Evolutionary conservation across 1,140 invertebrate species (phyloP).

Genomic region (Drosophila pachea): DNA sequence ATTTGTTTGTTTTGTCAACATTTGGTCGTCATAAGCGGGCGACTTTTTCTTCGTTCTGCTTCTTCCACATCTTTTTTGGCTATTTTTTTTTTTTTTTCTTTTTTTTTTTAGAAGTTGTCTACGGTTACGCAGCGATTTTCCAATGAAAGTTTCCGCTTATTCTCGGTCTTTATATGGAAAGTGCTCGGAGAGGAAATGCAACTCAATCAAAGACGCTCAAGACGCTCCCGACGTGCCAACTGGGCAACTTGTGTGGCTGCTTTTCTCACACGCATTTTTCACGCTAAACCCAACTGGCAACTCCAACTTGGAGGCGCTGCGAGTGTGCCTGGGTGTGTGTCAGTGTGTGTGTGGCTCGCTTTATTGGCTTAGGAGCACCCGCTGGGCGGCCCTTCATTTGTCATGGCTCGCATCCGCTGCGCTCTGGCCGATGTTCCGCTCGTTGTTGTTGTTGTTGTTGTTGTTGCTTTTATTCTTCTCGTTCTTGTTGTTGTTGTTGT

Average conservation of each 20-base stretch:
- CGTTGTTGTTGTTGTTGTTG: slow-evolving; percentile 14
- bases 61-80: neutral
- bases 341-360: slow-evolving; percentile 34
- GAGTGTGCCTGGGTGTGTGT: slow-evolving; percentile 48
- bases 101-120: slow-evolving; percentile 60
- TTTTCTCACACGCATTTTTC: slow-evolving; percentile 72
- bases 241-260: slow-evolving; percentile 64
- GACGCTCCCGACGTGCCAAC: slow-evolving; percentile 4
- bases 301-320: slow-evolving; percentile 12
- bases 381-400: slow-evolving; percentile 65
- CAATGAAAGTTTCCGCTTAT: slow-evolving; percentile 61
- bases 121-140: slow-evolving; percentile 57
- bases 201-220: slow-evolving; percentile 62
- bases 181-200: slow-evolving; percentile 54
- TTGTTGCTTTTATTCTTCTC: slow-evolving; percentile 40
- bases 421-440: slow-evolving; percentile 18
- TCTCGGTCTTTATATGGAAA: slow-evolving; percentile 37
- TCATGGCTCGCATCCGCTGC: slow-evolving; percentile 53
- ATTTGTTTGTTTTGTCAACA: slow-evolving; percentile 77
- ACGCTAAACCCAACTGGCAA: slow-evolving; percentile 43
- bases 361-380: slow-evolving; percentile 66
- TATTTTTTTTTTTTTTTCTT: slow-evolving; percentile 28
- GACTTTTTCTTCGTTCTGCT: neutral
- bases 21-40: slow-evolving; percentile 44
- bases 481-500: slow-evolving; percentile 29